Percentiles rank a stretch among this genome's conserved stretches.
These are phyloP conservation scores for Diachasma alloeum DNA, from an alignment of 1,140 invertebrate species.

Conservation along the genomic window DNA sequence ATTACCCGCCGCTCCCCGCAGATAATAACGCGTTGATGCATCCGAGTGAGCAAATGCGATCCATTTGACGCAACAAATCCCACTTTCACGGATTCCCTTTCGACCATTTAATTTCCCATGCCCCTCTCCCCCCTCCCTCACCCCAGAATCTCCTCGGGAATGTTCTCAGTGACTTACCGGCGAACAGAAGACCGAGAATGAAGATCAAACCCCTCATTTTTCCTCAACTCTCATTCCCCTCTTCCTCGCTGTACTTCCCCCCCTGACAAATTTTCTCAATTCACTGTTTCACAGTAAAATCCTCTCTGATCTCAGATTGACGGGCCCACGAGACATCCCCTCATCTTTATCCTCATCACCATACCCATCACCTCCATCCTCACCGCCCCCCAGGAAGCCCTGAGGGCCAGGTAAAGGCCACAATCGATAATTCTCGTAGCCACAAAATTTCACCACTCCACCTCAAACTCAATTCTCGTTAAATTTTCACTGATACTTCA, in stretches of 20 bases:
- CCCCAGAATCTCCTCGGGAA: background rate
- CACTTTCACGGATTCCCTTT: background rate
- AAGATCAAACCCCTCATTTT: constrained; percentile 54
- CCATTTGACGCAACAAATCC: background rate
- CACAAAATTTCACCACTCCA: too few relatives aligned
- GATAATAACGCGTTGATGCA: background rate
- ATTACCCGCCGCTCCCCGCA: background rate
- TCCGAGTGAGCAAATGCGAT: background rate
- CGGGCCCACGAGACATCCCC: background rate
- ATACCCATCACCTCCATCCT: background rate
- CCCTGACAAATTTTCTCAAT: background rate
- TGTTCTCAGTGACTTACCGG: constrained; percentile 44
- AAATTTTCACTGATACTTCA: too few relatives aligned
- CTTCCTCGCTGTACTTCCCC: background rate
- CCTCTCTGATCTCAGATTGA: constrained; percentile 3
- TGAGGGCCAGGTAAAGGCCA: background rate
- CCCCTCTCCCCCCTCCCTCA: background rate
- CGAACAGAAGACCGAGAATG: constrained; percentile 51
- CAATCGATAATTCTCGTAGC: too few relatives aligned
- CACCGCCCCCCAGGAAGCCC: background rate
- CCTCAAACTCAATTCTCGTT: too few relatives aligned
- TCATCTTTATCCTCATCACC: background rate
- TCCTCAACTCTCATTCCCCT: constrained; percentile 31
- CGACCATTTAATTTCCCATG: background rate
- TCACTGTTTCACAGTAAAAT: background rate